These are phyloP conservation scores for Neomorphus geoffroyi DNA, from an alignment of 2,797 vertebrate species.

Conservation along the genomic window DNA sequence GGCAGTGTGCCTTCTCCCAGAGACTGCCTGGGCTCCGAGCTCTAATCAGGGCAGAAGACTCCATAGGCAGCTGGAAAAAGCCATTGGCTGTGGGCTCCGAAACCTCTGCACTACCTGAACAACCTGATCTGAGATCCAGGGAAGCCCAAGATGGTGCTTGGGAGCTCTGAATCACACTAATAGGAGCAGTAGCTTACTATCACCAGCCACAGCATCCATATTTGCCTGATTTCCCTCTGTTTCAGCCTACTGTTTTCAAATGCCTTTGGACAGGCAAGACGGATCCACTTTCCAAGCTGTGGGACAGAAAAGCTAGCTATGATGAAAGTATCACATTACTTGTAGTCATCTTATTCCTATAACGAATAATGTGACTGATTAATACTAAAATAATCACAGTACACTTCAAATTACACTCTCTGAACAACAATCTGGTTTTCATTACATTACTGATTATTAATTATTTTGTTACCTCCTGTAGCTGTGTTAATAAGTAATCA, in stretches of 20 bases:
- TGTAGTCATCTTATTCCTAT: background rate
- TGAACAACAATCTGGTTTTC: background rate
- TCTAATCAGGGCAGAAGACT: background rate
- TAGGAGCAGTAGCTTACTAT: background rate
- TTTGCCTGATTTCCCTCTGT: background rate
- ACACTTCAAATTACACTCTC: background rate
- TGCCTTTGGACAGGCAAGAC: background rate
- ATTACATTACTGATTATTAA: conserved; percentile 24
- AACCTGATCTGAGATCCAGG: background rate
- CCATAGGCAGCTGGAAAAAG: background rate
- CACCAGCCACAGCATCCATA: background rate
- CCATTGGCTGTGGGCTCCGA: background rate
- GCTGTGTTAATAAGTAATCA: conserved; percentile 15
- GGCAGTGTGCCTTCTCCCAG: background rate
- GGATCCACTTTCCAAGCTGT: background rate
- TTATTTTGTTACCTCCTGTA: conserved; percentile 39
- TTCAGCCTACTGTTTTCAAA: background rate
- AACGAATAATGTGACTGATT: background rate
- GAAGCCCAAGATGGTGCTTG: background rate
- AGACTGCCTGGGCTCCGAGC: background rate
- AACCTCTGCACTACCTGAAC: background rate
- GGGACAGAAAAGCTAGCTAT: background rate
- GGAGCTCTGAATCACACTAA: background rate
- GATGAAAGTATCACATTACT: background rate
- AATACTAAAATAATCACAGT: background rate